Evolutionary conservation across 1,140 invertebrate species (phyloP).

Genomic region (Eumeta japonica): DNA sequence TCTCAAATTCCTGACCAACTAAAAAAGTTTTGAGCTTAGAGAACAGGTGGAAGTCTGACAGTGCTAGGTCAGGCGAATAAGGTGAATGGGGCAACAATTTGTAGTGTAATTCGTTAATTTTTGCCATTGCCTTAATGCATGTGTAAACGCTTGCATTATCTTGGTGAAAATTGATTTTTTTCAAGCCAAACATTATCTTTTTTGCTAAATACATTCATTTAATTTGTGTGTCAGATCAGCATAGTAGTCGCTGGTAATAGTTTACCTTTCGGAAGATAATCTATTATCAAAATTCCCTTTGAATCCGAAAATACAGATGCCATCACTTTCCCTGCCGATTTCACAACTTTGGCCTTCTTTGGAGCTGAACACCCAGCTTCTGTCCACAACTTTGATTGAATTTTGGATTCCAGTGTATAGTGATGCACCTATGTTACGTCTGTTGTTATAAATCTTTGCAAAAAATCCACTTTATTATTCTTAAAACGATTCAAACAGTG

Average conservation of each 20-base stretch:
- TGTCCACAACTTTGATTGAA: slow-evolving; percentile 9
- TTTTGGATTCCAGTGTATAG: slow-evolving; percentile 7
- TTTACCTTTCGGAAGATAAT: slow-evolving; percentile 11
- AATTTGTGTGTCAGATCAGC: slow-evolving; percentile 10
- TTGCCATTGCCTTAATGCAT: slow-evolving; percentile 21
- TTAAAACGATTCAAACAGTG: too few species aligned
- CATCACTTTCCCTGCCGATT: slow-evolving; percentile 8
- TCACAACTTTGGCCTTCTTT: slow-evolving; percentile 8
- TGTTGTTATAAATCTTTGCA: slow-evolving; percentile 4
- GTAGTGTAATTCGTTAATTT: slow-evolving; percentile 34
- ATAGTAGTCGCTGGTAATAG: slow-evolving; percentile 22
- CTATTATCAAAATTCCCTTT: slow-evolving; percentile 4
- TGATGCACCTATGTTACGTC: slow-evolving; percentile 9
- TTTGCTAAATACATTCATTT: slow-evolving; percentile 16
- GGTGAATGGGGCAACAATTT: slow-evolving; percentile 21
- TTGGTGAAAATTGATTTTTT: slow-evolving; percentile 38
- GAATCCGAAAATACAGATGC: slow-evolving; percentile 6
- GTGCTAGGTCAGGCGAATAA: slow-evolving; percentile 16
- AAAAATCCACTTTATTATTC: slow-evolving; percentile 7
- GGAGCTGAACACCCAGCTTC: slow-evolving; percentile 3
- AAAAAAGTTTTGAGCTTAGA: slow-evolving; percentile 9
- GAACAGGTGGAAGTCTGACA: slow-evolving; percentile 14
- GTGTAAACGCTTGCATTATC: slow-evolving; percentile 33
- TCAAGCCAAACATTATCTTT: slow-evolving; percentile 10
- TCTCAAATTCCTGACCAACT: slow-evolving; percentile 6